Evolutionary conservation across 1,140 invertebrate genomes (phyloP), one percentile per base, ranked within the genome.

Genomic region (Drosophila fuyamai): DNA sequence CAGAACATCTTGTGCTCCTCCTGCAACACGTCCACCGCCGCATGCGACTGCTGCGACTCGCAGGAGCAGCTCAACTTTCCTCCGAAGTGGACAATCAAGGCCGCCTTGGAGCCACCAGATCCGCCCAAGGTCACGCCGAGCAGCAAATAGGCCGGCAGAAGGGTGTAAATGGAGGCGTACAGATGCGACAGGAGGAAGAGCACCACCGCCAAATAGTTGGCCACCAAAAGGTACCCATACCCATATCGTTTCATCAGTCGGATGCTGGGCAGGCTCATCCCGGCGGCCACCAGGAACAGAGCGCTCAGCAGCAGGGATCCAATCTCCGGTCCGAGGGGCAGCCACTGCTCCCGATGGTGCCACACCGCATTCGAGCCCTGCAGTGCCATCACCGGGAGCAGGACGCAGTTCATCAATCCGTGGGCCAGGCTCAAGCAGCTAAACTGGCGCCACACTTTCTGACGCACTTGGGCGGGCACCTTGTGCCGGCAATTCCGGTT

Each of bases 301-400:
- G 93, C 84, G 2, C 94, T 93, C 10, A 95, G 66, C 4, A 95
- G 80, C 7, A 94, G 70, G 2, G 94, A 94, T 0, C 95, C 95
- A 7, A 94, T 80, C 61, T 91, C 93, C 53, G 88, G 60, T 66
- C 93, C 68, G 79, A 91, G n/a, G 16, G 72, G 75, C 32, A 93
- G 50, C 75, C 91, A 92, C 23, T 84, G 79, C 36, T 92, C 91
- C 8, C 91, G 77, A 46, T 93, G 92, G 58, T 90, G 81, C 93
- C 93, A 94, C 9, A 93, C 81, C 9, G 93, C 93, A 50, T 94
- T 93, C 48, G 93, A 93, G 27, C 91, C 94, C 79, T 95, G 95
- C 13, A 95, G 77, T 0, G 94, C 94, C 65, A 95, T 92, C 43
- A 95, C 93, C 0, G 95, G 95, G 62, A 95, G 70, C 53, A 94